Evolutionary conservation across 2,113 vertebrate genomes (phyloP).

Genomic region (Lonchura striata): DNA sequence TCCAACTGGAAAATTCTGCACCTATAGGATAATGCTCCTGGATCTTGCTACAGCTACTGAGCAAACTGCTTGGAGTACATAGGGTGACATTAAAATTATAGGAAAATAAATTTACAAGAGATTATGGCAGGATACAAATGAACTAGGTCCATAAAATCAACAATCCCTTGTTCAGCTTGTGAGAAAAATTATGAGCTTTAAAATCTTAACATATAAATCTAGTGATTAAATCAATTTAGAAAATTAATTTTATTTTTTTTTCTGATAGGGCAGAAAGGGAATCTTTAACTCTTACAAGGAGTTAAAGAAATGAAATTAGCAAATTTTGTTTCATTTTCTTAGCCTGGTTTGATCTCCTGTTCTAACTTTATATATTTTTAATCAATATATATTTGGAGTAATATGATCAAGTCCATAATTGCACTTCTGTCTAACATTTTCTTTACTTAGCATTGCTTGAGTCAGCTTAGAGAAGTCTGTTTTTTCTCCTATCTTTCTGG

Average conservation of each 20-base stretch:
- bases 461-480: neutral
- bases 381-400: neutral
- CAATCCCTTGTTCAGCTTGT: neutral
- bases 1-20: neutral
- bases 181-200: neutral
- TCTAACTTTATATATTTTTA: neutral
- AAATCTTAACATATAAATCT: neutral
- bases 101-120: neutral
- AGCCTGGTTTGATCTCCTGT: neutral
- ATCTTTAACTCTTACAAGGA: neutral
- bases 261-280: neutral
- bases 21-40: neutral
- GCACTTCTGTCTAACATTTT: conserved; percentile 1
- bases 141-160: neutral
- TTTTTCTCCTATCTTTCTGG: conserved; percentile 6
- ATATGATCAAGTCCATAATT: conserved; percentile 2
- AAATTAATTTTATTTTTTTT: neutral
- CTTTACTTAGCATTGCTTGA: neutral
- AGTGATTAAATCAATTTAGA: neutral
- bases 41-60: neutral
- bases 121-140: neutral
- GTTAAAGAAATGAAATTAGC: neutral
- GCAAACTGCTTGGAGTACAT: neutral
- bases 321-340: neutral
- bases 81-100: neutral